Conservation (phyloP, 2,113 vertebrate genomes). For the Sula dactylatra region DNA sequence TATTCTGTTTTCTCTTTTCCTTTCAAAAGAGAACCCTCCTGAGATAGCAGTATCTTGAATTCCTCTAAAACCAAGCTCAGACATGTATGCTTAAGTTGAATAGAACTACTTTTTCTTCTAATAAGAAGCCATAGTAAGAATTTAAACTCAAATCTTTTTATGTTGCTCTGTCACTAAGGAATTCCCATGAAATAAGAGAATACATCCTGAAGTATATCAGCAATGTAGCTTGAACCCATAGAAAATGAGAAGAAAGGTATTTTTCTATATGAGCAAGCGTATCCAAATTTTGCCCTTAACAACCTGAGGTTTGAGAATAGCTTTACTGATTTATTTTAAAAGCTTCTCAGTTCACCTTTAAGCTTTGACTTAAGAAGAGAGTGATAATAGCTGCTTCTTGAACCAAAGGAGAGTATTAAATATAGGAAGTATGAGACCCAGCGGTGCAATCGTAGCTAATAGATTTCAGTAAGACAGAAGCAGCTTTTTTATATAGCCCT, state of each 20-base stretch:
- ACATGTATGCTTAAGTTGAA: neutral
- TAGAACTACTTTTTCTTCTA: neutral
- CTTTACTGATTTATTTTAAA: conserved; percentile 59
- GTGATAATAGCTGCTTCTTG: conserved; percentile 40
- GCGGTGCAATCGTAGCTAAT: conserved; percentile 56
- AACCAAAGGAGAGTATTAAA: conserved; percentile 53
- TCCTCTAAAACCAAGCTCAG: neutral
- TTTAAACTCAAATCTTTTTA: neutral
- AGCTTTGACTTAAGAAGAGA: conserved; percentile 60
- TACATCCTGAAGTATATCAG: neutral
- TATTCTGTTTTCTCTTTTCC: neutral
- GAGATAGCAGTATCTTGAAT: neutral
- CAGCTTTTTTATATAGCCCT: conserved; percentile 1
- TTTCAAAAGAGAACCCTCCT: neutral
- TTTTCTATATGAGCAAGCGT: neutral
- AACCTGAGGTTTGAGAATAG: conserved; percentile 16
- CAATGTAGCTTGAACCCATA: neutral
- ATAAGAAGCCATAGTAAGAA: neutral
- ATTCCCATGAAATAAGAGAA: neutral
- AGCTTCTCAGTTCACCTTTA: conserved; percentile 66
- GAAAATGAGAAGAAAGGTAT: conserved; percentile 5
- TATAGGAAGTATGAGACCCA: conserved; percentile 17
- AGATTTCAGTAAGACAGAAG: conserved; percentile 63
- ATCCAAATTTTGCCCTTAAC: conserved; percentile 22
- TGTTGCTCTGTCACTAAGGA: neutral